phyloP scores from a whole-genome alignment of 1,140 invertebrate species.

The Steinernema khuongi region DNA sequence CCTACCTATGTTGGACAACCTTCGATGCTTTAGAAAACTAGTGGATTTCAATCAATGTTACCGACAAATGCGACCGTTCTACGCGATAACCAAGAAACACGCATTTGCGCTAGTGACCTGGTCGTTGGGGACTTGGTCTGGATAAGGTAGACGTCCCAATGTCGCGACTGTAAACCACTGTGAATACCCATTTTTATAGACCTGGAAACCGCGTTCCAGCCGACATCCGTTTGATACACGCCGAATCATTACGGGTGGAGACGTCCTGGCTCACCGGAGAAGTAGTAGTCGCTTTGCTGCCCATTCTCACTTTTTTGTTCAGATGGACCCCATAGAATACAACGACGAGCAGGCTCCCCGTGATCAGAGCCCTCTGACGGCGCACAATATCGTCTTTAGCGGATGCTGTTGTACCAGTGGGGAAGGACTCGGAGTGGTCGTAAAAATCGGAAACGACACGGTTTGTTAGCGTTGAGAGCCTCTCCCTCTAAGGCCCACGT shows the following conservation, averaged over 20 bases:
- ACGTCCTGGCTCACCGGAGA: conserved; percentile 41
- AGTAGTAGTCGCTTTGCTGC: conserved; percentile 18
- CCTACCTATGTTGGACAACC: conserved; percentile 10
- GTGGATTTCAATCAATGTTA: conserved; percentile 35
- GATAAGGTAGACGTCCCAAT: conserved; percentile 7
- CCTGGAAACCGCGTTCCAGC: conserved; percentile 35
- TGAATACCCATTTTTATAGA: neutral
- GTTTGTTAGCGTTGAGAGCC: conserved; percentile 22
- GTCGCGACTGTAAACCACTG: neutral
- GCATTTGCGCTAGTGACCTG: conserved; percentile 30
- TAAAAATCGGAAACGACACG: conserved; percentile 43
- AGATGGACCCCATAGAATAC: conserved; percentile 39
- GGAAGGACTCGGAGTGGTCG: conserved; percentile 37
- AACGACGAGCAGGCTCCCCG: conserved; percentile 19
- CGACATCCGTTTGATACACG: conserved; percentile 32
- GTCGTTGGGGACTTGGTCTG: conserved; percentile 37
- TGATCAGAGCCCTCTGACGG: conserved; percentile 28
- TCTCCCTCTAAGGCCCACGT: neutral
- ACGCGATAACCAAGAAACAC: conserved; percentile 28
- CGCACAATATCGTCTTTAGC: conserved; percentile 43
- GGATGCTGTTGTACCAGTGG: conserved; percentile 33
- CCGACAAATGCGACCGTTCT: conserved; percentile 32
- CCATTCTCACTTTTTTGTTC: conserved; percentile 8
- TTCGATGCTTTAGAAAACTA: conserved; percentile 38
- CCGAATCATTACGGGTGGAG: conserved; percentile 32